Percentiles rank a stretch among this genome's conserved stretches.
phyloP scores from a whole-genome alignment of 2,797 vertebrate species.

The Pseudochirops corinnae region DNA sequence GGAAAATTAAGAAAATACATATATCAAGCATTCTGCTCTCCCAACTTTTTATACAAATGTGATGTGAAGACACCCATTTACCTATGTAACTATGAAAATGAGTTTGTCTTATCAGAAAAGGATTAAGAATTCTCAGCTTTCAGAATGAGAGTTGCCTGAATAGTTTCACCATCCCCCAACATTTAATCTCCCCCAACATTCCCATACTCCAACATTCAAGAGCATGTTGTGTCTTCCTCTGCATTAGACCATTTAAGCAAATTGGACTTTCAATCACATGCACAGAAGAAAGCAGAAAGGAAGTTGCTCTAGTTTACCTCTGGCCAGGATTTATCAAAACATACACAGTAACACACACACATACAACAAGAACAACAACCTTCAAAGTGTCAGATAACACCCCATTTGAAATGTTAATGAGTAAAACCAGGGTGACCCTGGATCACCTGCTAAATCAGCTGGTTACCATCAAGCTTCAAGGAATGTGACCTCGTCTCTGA shows the following conservation, averaged over 20 bases:
- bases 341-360: neutral
- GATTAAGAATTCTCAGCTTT: constrained; percentile 27
- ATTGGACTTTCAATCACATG: neutral
- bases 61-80: constrained; percentile 31
- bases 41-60: neutral
- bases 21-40: neutral
- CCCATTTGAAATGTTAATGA: constrained; percentile 67
- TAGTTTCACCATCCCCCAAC: neutral
- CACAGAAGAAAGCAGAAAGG: neutral
- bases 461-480: constrained; percentile 52
- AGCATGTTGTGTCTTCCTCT: neutral
- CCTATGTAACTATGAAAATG: constrained; percentile 41
- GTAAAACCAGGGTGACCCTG: constrained; percentile 57
- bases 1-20: neutral
- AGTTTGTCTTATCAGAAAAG: constrained; percentile 34
- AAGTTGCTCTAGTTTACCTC: constrained; percentile 15
- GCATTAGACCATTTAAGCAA: neutral
- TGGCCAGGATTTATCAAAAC: constrained; percentile 58
- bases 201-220: neutral
- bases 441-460: constrained; percentile 43
- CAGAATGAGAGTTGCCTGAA: neutral
- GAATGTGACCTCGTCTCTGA: constrained; percentile 13
- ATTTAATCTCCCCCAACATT: neutral
- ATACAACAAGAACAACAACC: no score
- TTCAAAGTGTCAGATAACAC: constrained; percentile 51